Base-by-base conservation (phyloP, 2,797 vertebrate species). In the Neopelma chrysocephalum region DNA sequence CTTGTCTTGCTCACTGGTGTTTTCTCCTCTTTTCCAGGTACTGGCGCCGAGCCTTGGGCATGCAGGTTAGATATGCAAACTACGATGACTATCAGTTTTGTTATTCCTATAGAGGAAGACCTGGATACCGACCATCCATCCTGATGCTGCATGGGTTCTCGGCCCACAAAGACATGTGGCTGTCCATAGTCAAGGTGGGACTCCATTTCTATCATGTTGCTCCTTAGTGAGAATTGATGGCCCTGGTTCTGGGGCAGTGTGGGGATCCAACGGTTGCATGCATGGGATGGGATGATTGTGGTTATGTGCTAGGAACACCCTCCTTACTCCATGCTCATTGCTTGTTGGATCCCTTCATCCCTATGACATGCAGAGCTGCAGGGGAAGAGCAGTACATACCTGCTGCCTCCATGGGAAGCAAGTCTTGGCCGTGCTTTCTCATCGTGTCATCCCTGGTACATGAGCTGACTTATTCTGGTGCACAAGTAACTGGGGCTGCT, bases 111-210 rank as follows among this genome's bases (percentile, higher is more conserved):
- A 98, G 99, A 17, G 99, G 99, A 73, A 98, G 97, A 26, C 98
- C 99, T 9, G 98, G 98, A 6, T 94, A 95, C 78, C 97, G 93
- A 6, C 99, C 99, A 0, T 98, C 99, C 12, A 77, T 99, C 73
- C 98, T 99, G 71, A 98, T 99, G 98, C 97, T 99, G 50, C 99
- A 99, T 2, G 99, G 99, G 15, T 99, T 99, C 97, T 99, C 99
- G 3, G 98, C 98, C n/a, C 98, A 98, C 95, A 99, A 99, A 96
- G 99, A 99, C 96, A 99, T 99, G 98, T 99, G 99, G 99, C 97
- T 99, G 42, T 97, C 98, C 12, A 50, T 99, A 62, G 93, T 99
- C 84, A 99, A 99, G 98, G 99, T 99, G 96, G 15, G 69, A 14
- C 48, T 77, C 58, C 4, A 3, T 31, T 91, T 73, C 69, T 66